phyloP scores from a whole-genome alignment of 2,888 invertebrate genomes.

The Lepidocyrtoides sp. region DNA sequence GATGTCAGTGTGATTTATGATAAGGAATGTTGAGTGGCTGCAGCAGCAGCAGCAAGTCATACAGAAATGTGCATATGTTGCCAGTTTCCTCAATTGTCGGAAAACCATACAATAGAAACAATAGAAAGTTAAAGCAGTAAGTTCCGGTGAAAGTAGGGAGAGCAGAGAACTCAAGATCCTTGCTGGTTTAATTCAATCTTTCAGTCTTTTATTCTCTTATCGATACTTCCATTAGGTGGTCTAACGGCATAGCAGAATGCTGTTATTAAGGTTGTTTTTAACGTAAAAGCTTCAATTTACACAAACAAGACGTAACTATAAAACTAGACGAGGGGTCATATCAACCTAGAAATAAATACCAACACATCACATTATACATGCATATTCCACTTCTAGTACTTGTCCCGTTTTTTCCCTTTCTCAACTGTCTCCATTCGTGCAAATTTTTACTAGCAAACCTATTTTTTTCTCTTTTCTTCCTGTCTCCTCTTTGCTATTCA shows the following conservation, averaged over 20 bases:
- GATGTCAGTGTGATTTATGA: conserved; percentile 56
- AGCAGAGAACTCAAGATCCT: neutral
- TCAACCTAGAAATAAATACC: neutral
- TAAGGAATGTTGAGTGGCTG: conserved; percentile 13
- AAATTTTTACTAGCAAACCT: conserved; percentile 22
- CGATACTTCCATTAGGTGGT: neutral
- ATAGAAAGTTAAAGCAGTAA: no score
- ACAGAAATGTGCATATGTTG: neutral
- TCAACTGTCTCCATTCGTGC: conserved; percentile 44
- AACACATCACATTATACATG: neutral
- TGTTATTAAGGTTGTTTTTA: conserved; percentile 41
- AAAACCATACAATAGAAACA: neutral
- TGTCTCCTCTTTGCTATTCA: neutral
- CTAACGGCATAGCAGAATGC: neutral
- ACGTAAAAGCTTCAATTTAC: conserved; percentile 30
- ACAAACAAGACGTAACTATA: conserved; percentile 35
- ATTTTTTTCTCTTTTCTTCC: neutral
- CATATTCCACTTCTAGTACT: conserved; percentile 17
- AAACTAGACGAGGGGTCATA: neutral
- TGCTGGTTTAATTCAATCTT: conserved; percentile 42
- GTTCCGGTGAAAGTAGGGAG: neutral
- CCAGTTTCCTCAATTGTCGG: no score
- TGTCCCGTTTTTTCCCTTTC: conserved; percentile 5
- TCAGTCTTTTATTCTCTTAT: conserved; percentile 19
- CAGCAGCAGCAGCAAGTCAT: neutral